Conservation (phyloP, 2,888 invertebrate genomes). For the Pomacea canaliculata region DNA sequence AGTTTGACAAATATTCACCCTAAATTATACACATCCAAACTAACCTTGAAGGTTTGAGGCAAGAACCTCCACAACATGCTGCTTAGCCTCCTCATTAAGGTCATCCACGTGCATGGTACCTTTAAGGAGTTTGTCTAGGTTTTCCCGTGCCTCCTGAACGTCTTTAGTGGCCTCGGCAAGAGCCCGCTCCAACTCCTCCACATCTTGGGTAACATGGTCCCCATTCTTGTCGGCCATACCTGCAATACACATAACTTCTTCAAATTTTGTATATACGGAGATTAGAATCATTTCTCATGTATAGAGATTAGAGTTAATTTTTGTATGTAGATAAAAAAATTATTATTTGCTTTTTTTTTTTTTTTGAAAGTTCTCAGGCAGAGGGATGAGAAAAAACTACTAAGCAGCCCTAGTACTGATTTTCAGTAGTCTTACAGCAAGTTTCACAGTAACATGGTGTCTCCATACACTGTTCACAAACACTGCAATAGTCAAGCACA, state of each 20-base stretch:
- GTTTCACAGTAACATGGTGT: too few species aligned
- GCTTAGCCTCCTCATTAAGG: conserved; percentile 34
- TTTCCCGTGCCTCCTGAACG: conserved; percentile 58
- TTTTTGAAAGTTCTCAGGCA: too few species aligned
- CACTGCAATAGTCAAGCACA: too few species aligned
- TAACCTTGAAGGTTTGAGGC: conserved; percentile 30
- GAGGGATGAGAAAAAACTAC: too few species aligned
- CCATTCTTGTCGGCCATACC: conserved; percentile 68
- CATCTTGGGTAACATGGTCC: conserved; percentile 79
- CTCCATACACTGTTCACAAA: too few species aligned
- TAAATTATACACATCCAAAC: too few species aligned
- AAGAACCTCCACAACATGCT: conserved; percentile 36
- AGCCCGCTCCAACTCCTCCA: conserved; percentile 89
- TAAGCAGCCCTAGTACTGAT: too few species aligned
- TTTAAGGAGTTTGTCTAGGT: conserved; percentile 55
- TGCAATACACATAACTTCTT: neutral
- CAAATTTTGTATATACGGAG: neutral
- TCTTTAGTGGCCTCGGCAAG: conserved; percentile 79
- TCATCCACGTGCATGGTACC: conserved; percentile 33
- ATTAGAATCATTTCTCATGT: neutral
- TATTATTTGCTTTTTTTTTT: too few species aligned
- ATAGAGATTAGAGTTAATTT: neutral
- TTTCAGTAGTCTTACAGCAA: too few species aligned
- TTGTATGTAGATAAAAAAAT: neutral
- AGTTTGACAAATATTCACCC: too few species aligned